Percentiles rank a stretch among this genome's conserved stretches.
Conservation (phyloP, 2,797 vertebrate genomes). For the Enteromius radiatus region DNA sequence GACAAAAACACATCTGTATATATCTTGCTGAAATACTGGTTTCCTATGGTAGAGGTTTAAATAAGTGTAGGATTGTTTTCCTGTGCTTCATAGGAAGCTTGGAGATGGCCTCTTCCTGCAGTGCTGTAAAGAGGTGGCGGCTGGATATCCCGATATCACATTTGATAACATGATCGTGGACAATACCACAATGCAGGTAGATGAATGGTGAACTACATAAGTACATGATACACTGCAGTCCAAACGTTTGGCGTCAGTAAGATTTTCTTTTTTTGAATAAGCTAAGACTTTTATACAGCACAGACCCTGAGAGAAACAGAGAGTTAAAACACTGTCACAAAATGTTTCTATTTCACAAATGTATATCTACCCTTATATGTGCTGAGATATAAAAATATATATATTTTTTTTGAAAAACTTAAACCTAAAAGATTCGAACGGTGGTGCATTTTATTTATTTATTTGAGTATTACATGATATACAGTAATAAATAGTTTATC, state of each 20-base stretch:
- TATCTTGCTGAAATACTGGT: not conserved
- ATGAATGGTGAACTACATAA: not conserved
- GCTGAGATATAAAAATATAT: too few species aligned
- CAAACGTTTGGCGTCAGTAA: not conserved
- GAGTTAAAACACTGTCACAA: not conserved
- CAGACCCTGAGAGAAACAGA: not conserved
- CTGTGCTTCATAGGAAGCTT: conserved; percentile 78
- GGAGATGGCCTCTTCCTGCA: conserved; percentile 87
- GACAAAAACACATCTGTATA: not conserved
- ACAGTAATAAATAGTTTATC: not conserved
- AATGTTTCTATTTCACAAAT: not conserved
- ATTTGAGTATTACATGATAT: not conserved
- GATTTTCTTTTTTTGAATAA: not conserved
- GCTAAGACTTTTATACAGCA: not conserved
- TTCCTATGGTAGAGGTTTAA: not conserved
- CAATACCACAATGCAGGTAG: conserved; percentile 89
- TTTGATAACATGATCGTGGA: conserved; percentile 88
- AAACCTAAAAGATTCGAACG: not conserved
- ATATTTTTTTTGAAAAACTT: too few species aligned
- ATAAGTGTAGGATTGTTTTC: conserved; percentile 2
- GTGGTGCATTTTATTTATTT: not conserved
- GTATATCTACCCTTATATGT: too few species aligned
- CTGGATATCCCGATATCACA: conserved; percentile 81
- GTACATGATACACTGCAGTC: not conserved
- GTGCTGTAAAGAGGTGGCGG: conserved; percentile 86